Conservation (phyloP, 2,888 invertebrate genomes). For the Chrysina gloriosa region DNA sequence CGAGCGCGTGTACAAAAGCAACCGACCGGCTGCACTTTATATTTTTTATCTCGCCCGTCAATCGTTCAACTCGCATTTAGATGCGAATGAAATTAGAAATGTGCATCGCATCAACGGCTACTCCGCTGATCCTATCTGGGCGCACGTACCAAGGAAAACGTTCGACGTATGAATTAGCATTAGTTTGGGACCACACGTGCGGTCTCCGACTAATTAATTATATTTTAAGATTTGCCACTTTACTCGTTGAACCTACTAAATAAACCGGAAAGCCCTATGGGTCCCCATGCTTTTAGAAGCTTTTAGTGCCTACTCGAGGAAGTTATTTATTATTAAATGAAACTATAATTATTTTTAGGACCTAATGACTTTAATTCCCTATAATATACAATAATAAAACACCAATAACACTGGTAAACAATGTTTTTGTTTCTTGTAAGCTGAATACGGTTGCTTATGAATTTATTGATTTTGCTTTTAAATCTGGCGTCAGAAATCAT, state of each 20-base stretch:
- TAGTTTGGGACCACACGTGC: conserved; percentile 29
- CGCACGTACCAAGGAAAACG: not conserved
- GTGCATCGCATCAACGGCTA: conserved; percentile 23
- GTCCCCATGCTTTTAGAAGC: not conserved
- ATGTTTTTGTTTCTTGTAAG: no score
- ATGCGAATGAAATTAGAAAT: conserved; percentile 29
- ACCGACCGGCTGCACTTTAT: conserved; percentile 28
- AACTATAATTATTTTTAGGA: not conserved
- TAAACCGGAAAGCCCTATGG: not conserved
- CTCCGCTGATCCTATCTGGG: conserved; percentile 12
- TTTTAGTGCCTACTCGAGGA: not conserved
- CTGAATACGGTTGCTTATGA: no score
- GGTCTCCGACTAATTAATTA: conserved; percentile 25
- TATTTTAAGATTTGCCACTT: conserved; percentile 31
- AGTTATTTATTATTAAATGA: not conserved
- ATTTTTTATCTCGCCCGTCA: conserved; percentile 24
- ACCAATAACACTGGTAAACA: no score
- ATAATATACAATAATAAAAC: no score
- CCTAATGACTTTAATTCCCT: no score
- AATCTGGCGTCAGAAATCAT: no score
- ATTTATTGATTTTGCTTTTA: no score
- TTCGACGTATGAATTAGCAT: conserved; percentile 24
- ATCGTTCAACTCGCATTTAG: conserved; percentile 26
- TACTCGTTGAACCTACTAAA: not conserved
- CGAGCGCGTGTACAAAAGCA: conserved; percentile 10